Evolutionary conservation across 2,113 vertebrate genomes (phyloP).

Genomic region (Okapia johnstoni): DNA sequence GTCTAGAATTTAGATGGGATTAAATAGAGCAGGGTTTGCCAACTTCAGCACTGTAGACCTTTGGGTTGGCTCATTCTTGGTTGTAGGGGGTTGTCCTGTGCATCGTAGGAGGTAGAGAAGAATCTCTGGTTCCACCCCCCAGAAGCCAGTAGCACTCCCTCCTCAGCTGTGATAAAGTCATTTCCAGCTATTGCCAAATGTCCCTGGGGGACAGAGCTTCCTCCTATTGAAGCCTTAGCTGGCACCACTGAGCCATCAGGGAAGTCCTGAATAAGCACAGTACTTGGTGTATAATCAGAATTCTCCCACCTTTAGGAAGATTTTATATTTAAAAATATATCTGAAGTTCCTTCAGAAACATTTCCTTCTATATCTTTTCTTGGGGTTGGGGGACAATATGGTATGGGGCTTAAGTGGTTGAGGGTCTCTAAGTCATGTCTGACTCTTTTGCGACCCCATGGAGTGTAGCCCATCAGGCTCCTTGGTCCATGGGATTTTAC

Average conservation of each 20-base stretch:
- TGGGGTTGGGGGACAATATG: rapidly evolving
- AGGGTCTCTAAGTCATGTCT: neutral
- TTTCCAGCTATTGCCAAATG: neutral
- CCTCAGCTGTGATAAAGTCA: neutral
- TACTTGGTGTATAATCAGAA: neutral
- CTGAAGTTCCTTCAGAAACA: neutral
- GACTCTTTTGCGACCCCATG: neutral
- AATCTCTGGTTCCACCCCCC: rapidly evolving
- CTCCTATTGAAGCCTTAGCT: neutral
- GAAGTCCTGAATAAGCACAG: neutral
- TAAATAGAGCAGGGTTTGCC: neutral
- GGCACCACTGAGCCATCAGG: neutral
- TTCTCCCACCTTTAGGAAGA: neutral
- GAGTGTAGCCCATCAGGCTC: neutral
- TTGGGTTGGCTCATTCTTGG: neutral
- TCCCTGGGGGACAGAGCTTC: neutral
- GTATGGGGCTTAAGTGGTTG: neutral
- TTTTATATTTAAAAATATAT: neutral
- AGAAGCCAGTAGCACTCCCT: neutral
- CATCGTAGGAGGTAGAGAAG: neutral
- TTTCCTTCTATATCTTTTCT: neutral
- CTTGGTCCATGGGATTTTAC: neutral
- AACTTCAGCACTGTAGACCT: too few species aligned
- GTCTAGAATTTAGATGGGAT: neutral
- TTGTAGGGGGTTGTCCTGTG: neutral